A percentile compares a stretch with the other conserved stretches of the same genome.
Conservation (phyloP, 2,113 vertebrate species). For the Sinocyclocheilus maitianheensis region DNA sequence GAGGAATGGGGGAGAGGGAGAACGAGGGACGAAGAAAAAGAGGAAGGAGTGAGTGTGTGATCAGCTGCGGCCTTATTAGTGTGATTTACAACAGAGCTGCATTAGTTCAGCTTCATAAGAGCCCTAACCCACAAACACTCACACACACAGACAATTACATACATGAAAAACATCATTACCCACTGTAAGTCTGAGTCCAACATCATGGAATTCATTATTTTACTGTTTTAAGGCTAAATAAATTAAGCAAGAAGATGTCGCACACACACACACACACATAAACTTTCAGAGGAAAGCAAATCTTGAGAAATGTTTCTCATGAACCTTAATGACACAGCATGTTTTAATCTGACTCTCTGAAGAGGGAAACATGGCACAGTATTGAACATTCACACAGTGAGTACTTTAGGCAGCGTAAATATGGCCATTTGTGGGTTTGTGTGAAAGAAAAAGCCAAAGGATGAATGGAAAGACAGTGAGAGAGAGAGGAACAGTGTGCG, state of each 20-base stretch:
- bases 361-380: slow-evolving; percentile 37
- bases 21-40: slow-evolving; percentile 49
- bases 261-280: slow-evolving; percentile 42
- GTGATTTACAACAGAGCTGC: slow-evolving; percentile 75
- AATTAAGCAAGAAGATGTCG: slow-evolving; percentile 68
- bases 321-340: slow-evolving; percentile 45
- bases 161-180: slow-evolving; percentile 40
- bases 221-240: slow-evolving; percentile 37
- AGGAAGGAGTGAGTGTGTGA: slow-evolving; percentile 62
- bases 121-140: slow-evolving; percentile 22
- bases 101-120: slow-evolving; percentile 57
- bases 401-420: slow-evolving; percentile 17
- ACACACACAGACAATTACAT: slow-evolving; percentile 25
- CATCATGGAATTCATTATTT: slow-evolving; percentile 54
- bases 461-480: slow-evolving; percentile 30
- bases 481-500: not conserved
- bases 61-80: slow-evolving; percentile 74
- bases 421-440: not conserved
- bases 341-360: slow-evolving; percentile 45
- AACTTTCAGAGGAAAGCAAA: slow-evolving; percentile 27
- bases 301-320: slow-evolving; percentile 37
- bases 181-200: slow-evolving; percentile 43
- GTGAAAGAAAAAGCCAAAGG: slow-evolving; percentile 11
- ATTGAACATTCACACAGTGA: not conserved
- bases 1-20: slow-evolving; percentile 58